These are phyloP conservation scores for Protophormia terraenovae DNA, from an alignment of 2,888 invertebrate species.

Conservation along the genomic window DNA sequence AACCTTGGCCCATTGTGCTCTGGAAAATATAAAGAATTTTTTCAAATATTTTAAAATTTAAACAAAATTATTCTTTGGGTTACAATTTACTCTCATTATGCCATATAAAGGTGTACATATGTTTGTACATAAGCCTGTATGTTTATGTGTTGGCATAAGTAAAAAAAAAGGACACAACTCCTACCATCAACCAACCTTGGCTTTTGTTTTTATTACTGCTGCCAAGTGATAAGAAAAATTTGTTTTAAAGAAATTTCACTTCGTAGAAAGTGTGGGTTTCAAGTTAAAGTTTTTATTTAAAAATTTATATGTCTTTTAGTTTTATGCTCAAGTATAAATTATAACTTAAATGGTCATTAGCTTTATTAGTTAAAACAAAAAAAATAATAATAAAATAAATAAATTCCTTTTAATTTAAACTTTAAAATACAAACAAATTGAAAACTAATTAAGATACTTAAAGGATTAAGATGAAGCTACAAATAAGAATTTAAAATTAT, in stretches of 20 bases:
- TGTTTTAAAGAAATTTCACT: conserved; percentile 39
- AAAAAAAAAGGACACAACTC: conserved; percentile 12
- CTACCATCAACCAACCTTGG: conserved; percentile 39
- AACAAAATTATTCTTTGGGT: background rate
- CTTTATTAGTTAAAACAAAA: background rate
- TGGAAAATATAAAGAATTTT: too few relatives aligned
- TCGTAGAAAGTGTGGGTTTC: conserved; percentile 9
- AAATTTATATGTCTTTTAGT: conserved; percentile 63
- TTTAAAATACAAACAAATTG: background rate
- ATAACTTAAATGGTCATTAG: conserved; percentile 15
- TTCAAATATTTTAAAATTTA: too few relatives aligned
- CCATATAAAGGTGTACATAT: background rate
- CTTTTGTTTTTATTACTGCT: conserved; percentile 52
- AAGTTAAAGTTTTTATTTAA: conserved; percentile 35
- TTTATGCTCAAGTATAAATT: conserved; percentile 8
- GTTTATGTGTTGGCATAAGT: conserved; percentile 4
- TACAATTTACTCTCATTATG: background rate
- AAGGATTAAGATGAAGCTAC: too few relatives aligned
- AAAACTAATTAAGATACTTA: background rate
- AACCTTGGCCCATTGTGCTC: too few relatives aligned
- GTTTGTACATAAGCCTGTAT: background rate
- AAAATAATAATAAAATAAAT: background rate
- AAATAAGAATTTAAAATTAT: too few relatives aligned
- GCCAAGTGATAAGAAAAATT: conserved; percentile 62
- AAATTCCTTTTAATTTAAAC: too few relatives aligned